These are phyloP conservation scores for Aphelenchoides bicaudatus DNA, from an alignment of 2,888 invertebrate genomes.

Conservation along the genomic window DNA sequence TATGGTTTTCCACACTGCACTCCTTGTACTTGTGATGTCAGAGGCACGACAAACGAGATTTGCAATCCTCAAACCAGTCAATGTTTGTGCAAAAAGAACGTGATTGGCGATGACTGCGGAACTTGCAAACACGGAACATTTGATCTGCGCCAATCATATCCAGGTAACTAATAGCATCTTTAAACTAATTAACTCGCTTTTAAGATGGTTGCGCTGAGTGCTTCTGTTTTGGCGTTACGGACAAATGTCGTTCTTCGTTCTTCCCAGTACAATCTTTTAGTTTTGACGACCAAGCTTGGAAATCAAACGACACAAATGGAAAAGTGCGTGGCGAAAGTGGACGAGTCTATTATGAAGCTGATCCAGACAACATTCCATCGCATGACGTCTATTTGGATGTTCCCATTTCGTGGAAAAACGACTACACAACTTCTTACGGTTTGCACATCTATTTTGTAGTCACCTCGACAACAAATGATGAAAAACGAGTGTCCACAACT, in stretches of 20 bases:
- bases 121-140: constrained; percentile 83
- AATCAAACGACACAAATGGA: constrained; percentile 43
- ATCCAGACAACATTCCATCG: constrained; percentile 24
- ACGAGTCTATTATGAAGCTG: constrained; percentile 40
- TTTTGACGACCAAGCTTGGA: constrained; percentile 38
- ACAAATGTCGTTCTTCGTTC: constrained; percentile 76
- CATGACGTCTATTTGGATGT: constrained; percentile 72
- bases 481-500: constrained; percentile 30
- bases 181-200: too few relatives aligned
- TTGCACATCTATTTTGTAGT: constrained; percentile 50
- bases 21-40: constrained; percentile 66
- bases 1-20: constrained; percentile 81
- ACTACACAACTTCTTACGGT: constrained; percentile 67
- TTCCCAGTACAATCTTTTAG: constrained; percentile 46
- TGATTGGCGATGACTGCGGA: constrained; percentile 76
- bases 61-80: constrained; percentile 75
- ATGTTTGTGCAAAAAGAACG: constrained; percentile 79
- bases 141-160: constrained; percentile 77
- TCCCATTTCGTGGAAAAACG: constrained; percentile 73
- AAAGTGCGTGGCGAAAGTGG: constrained; percentile 40
- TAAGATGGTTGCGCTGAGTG: constrained; percentile 92
- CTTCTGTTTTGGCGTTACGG: constrained; percentile 91
- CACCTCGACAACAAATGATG: constrained; percentile 24
- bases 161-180: too few relatives aligned
- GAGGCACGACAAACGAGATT: constrained; percentile 73